phyloP scores from a whole-genome alignment of 2,888 invertebrate genomes.

The Athripsodes cinereus region DNA sequence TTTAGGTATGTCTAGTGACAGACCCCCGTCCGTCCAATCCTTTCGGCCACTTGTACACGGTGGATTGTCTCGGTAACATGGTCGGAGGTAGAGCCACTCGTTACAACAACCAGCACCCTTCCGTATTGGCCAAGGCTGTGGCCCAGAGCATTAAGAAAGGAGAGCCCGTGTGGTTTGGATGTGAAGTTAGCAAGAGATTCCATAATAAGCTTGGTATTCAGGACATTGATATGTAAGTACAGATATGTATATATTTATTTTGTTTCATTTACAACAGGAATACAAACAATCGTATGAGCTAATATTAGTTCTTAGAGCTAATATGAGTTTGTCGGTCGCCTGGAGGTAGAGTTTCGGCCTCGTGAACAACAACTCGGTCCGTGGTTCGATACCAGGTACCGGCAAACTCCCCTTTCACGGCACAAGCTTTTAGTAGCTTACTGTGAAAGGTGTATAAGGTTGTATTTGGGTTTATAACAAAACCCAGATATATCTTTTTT shows the following conservation, averaged over 20 bases:
- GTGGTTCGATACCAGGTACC: too few relatives aligned
- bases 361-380: too few relatives aligned
- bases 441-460: too few relatives aligned
- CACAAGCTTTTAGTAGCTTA: too few relatives aligned
- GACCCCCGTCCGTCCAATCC: slow-evolving; percentile 76
- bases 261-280: too few relatives aligned
- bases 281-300: too few relatives aligned
- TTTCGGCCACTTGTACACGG: slow-evolving; percentile 76
- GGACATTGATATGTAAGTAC: slow-evolving; percentile 65
- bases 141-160: slow-evolving; percentile 71
- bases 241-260: not conserved
- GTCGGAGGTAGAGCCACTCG: slow-evolving; percentile 71
- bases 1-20: slow-evolving; percentile 75
- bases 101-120: slow-evolving; percentile 85
- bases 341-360: too few relatives aligned
- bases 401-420: too few relatives aligned
- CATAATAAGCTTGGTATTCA: slow-evolving; percentile 72
- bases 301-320: too few relatives aligned
- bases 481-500: too few relatives aligned
- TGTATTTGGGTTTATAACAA: too few relatives aligned
- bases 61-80: slow-evolving; percentile 84
- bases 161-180: slow-evolving; percentile 90
- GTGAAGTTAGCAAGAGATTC: slow-evolving; percentile 78
- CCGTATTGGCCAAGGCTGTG: slow-evolving; percentile 66
- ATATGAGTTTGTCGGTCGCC: too few relatives aligned